A percentile compares a stretch with the other conserved stretches of the same genome.
These are phyloP conservation scores for Hafferia zeledoni DNA, from an alignment of 2,797 vertebrate genomes.

Conservation along the genomic window DNA sequence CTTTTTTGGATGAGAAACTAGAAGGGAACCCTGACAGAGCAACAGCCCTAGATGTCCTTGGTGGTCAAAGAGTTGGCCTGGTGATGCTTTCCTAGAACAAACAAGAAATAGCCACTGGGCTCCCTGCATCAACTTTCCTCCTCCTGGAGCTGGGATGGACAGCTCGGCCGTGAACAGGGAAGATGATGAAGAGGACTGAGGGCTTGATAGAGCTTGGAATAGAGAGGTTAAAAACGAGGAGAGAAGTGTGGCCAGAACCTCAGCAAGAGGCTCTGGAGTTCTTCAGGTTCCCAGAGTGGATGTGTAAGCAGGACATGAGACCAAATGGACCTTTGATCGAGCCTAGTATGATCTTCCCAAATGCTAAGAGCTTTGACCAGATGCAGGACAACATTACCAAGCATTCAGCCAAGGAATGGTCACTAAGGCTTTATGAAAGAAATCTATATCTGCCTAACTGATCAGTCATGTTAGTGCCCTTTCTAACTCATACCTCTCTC, in stretches of 20 bases:
- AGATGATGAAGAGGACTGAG: neutral
- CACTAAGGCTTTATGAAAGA: neutral
- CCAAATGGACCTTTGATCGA: neutral
- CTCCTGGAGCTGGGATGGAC: neutral
- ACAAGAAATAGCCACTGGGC: neutral
- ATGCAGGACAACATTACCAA: rapidly evolving
- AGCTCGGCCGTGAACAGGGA: neutral
- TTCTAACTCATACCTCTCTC: neutral
- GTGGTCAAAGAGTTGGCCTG: neutral
- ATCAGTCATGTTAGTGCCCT: neutral
- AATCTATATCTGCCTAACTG: neutral
- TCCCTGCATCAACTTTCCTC: neutral
- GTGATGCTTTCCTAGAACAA: neutral
- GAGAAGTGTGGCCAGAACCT: neutral
- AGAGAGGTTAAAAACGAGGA: neutral
- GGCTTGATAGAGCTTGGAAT: neutral
- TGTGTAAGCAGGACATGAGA: neutral
- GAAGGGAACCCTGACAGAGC: neutral
- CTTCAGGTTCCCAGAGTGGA: neutral
- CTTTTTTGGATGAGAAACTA: neutral
- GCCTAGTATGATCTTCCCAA: neutral
- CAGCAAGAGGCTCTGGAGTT: neutral
- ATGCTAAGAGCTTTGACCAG: neutral
- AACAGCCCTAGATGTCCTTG: neutral
- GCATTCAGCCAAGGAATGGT: neutral